Evolutionary conservation across 35 echinoderm and acorn worm species (phyloP).

Genomic region (Anneissia japonica): DNA sequence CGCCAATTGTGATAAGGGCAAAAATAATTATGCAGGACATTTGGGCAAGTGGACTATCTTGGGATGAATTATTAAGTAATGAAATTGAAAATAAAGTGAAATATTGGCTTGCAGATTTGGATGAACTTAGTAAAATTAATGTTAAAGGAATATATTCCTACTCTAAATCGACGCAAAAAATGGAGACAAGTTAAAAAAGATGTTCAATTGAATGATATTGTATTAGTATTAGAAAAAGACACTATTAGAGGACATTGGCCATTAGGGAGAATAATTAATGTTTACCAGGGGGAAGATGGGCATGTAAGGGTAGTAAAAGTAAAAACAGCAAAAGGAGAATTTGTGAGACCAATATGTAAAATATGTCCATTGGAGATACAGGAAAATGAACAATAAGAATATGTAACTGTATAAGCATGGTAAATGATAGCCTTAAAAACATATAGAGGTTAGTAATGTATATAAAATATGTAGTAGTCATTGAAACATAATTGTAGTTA

Average conservation of each 20-base stretch:
- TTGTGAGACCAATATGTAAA: constrained; percentile 6
- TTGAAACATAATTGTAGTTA: too few species aligned
- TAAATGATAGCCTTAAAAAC: too few species aligned
- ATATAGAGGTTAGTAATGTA: too few species aligned
- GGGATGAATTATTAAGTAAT: constrained; percentile 2
- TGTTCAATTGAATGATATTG: not conserved
- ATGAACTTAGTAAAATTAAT: constrained; percentile 7
- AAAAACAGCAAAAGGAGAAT: not conserved
- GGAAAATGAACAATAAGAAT: too few species aligned
- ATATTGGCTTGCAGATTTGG: constrained; percentile 15
- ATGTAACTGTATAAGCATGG: too few species aligned
- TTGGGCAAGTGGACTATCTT: constrained; percentile 26
- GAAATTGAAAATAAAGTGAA: not conserved
- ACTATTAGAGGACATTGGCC: not conserved
- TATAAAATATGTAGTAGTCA: too few species aligned
- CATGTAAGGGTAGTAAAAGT: constrained; percentile 32
- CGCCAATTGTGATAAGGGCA: constrained; percentile 6
- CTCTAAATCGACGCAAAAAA: not conserved
- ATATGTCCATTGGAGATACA: not conserved
- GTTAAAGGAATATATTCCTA: not conserved
- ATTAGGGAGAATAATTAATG: not conserved
- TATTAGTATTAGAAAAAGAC: not conserved
- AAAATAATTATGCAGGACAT: constrained; percentile 35
- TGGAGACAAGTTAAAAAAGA: not conserved
- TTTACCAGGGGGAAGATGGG: not conserved